Base-by-base conservation (phyloP, 2,113 vertebrate species). In the Tetrax tetrax region DNA sequence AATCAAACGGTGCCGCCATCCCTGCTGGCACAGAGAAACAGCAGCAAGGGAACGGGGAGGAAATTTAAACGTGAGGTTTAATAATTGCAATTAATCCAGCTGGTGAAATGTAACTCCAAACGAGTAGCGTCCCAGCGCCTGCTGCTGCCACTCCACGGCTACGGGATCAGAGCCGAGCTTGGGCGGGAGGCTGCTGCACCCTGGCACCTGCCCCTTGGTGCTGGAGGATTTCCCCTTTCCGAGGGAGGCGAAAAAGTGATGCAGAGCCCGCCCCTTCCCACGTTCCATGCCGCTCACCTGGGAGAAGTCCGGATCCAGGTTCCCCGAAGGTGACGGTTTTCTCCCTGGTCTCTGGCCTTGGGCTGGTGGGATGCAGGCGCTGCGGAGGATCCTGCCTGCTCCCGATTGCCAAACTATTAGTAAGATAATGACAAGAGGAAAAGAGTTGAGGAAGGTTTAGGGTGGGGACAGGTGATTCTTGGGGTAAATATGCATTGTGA, bases 391-490 rank as follows among this genome's bases (percentile, higher is more conserved):
- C 15, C 78, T 35, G 38, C 24, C 33, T 5, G 35, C 35, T 61
- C 54, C 68, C 9, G 37, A 21, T 5, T 61, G 84, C 47, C 50
- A n/a, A 22, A 41, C 15, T 17, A 3, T 15, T 12, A 5, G 35
- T 11, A 37, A 89, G 60, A 57, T 21, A 77, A 75, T 4, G 54
- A 70, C 5, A 37, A 53, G 31, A 65, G 33, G 22, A 43, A 66
- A 85, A 59, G 71, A 33, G 20, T 0, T 50, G 68, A 56, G 45
- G n/a, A 79, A 7, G 22, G 50, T 13, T 74, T 80, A 81, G 92
- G 92, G 90, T 84, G 96, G 84, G 38, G 84, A 84, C n/a, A 59
- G 56, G 69, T 82, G 84, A 91, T 89, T 87, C 56, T 37, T 18
- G 37, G 60, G 14, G 56, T 66, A 89, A 94, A 70, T 33, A 87